These are phyloP conservation scores for Drosophila sechellia DNA, from an alignment of 1,140 invertebrate species.

Conservation along the genomic window DNA sequence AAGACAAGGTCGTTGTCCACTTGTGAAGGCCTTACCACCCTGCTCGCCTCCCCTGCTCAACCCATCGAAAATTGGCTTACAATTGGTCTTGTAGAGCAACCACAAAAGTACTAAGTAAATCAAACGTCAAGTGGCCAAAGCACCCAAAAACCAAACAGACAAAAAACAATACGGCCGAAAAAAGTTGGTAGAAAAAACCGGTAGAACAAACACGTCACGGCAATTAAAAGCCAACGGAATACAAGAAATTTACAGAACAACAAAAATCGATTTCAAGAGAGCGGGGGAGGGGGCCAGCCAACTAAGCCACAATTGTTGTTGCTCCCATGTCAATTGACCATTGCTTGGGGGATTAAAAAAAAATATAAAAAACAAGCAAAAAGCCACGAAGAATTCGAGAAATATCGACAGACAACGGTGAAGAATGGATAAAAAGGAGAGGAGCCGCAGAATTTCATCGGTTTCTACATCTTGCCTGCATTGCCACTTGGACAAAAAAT, in stretches of 20 bases:
- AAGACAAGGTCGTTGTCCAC: conserved; percentile 57
- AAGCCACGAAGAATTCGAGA: conserved; percentile 21
- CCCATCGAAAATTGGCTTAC: conserved; percentile 75
- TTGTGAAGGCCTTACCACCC: conserved; percentile 17
- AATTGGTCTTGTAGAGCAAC: conserved; percentile 65
- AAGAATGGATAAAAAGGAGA: conserved; percentile 18
- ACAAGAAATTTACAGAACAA: conserved; percentile 35
- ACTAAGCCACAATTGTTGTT: conserved; percentile 39
- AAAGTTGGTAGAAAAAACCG: conserved; percentile 12
- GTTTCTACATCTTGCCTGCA: conserved; percentile 29
- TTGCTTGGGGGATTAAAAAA: conserved; percentile 2
- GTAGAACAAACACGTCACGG: conserved; percentile 74
- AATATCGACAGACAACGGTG: conserved; percentile 30
- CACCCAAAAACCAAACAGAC: conserved; percentile 35
- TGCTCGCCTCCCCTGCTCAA: not conserved
- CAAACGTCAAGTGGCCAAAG: conserved; percentile 63
- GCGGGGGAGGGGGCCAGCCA: not conserved
- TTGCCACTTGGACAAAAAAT: conserved; percentile 45
- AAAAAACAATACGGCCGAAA: conserved; percentile 16
- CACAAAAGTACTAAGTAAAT: conserved; percentile 51
- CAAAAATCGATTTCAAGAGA: conserved; percentile 7
- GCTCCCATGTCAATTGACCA: conserved; percentile 52
- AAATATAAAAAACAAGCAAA: conserved; percentile 9
- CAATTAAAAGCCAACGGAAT: conserved; percentile 71
- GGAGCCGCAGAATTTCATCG: conserved; percentile 41